Conservation (phyloP, 1,140 invertebrate genomes). For the Zaprionus camerounensis region DNA sequence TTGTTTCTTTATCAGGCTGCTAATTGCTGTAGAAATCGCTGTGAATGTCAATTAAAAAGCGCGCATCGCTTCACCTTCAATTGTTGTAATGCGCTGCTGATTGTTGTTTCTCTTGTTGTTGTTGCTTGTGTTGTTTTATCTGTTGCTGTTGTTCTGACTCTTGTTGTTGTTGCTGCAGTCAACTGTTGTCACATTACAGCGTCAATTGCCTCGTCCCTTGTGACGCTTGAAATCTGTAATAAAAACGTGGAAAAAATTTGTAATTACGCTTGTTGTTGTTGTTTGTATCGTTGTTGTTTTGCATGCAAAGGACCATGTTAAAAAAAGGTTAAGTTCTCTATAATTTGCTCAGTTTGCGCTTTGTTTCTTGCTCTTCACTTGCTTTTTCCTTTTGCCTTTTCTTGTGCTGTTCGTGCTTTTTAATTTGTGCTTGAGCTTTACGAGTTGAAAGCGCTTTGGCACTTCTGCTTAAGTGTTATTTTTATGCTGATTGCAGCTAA, state of each 20-base stretch:
- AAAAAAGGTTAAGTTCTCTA: slow-evolving; percentile 71
- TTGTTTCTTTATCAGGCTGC: slow-evolving; percentile 33
- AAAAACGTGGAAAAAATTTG: slow-evolving; percentile 82
- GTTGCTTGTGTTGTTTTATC: slow-evolving; percentile 38
- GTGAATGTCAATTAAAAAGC: slow-evolving; percentile 81
- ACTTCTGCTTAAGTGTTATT: slow-evolving; percentile 77
- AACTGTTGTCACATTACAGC: slow-evolving; percentile 78
- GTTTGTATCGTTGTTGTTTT: slow-evolving; percentile 27
- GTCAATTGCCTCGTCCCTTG: slow-evolving; percentile 56
- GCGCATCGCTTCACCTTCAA: slow-evolving; percentile 56
- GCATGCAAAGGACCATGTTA: slow-evolving; percentile 59
- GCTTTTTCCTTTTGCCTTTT: not conserved
- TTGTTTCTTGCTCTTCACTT: slow-evolving; percentile 16
- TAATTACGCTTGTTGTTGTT: slow-evolving; percentile 65
- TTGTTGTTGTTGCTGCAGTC: slow-evolving; percentile 53
- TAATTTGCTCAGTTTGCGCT: slow-evolving; percentile 58
- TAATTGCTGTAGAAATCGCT: slow-evolving; percentile 73
- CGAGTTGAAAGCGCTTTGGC: slow-evolving; percentile 73
- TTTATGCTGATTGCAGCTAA: slow-evolving; percentile 82
- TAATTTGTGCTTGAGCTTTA: slow-evolving; percentile 77
- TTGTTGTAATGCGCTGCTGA: slow-evolving; percentile 22
- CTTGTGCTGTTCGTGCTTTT: slow-evolving; percentile 43
- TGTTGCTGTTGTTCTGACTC: slow-evolving; percentile 28
- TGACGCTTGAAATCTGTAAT: slow-evolving; percentile 77
- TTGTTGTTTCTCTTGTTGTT: slow-evolving; percentile 46